Percentiles rank a stretch among this genome's conserved stretches.
Conservation (phyloP, 1,140 invertebrate species). For the Lordiphosa collinella region DNA sequence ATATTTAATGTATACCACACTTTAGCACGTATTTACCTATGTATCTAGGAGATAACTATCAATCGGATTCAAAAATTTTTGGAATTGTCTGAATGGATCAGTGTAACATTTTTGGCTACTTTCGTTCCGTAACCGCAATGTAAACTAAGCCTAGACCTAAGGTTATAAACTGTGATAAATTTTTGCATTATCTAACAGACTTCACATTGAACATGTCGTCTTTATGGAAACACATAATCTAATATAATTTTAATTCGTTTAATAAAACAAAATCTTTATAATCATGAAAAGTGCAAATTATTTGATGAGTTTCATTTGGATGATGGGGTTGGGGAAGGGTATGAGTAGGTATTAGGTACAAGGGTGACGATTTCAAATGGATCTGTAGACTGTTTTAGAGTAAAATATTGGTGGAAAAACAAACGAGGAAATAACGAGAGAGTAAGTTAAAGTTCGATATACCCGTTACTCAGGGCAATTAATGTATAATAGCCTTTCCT, state of each 20-base stretch:
- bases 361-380: too few species aligned
- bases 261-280: slow-evolving; percentile 68
- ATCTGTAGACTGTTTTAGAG: too few species aligned
- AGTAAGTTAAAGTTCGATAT: too few species aligned
- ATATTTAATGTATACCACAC: slow-evolving; percentile 36
- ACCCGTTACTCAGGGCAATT: too few species aligned
- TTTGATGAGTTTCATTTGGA: neutral
- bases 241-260: slow-evolving; percentile 65
- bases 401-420: too few species aligned
- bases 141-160: slow-evolving; percentile 56
- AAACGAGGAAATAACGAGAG: too few species aligned
- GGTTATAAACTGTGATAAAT: slow-evolving; percentile 74
- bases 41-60: too few species aligned
- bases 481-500: too few species aligned
- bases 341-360: too few species aligned
- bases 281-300: slow-evolving; percentile 31
- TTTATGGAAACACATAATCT: slow-evolving; percentile 61
- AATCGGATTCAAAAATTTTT: too few species aligned
- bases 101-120: slow-evolving; percentile 27
- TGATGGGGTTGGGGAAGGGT: neutral
- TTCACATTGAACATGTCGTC: slow-evolving; percentile 59
- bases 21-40: slow-evolving; percentile 23
- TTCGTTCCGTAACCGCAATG: slow-evolving; percentile 31
- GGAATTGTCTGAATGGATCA: too few species aligned
- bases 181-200: slow-evolving; percentile 74